Evolutionary conservation across 2,888 invertebrate genomes (phyloP).

Genomic region (Pristionchus entomophagus): DNA sequence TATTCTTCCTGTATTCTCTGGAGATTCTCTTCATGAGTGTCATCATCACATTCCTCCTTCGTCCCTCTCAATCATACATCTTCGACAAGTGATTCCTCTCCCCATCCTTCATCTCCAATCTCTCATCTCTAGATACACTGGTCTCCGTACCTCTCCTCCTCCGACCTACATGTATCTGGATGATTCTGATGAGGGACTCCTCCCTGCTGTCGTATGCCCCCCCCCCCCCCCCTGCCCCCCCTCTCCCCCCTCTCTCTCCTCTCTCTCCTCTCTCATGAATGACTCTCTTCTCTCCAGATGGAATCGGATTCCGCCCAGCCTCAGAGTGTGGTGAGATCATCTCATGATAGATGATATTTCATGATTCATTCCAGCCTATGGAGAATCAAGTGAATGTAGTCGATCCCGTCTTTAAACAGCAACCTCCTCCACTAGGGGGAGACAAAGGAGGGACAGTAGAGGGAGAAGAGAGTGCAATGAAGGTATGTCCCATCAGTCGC

Average conservation of each 20-base stretch:
- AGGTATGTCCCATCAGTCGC: neutral
- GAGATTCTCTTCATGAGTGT: conserved; percentile 23
- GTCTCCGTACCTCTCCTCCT: neutral
- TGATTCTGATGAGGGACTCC: conserved; percentile 20
- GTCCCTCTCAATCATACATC: neutral
- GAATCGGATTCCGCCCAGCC: conserved; percentile 13
- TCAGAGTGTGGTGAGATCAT: neutral
- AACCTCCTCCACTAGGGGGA: neutral
- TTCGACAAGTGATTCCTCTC: neutral
- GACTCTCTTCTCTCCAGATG: neutral
- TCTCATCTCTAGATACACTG: neutral
- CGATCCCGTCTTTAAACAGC: neutral
- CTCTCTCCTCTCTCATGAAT: neutral
- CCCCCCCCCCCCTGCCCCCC: too few species aligned
- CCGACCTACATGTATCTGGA: conserved; percentile 15
- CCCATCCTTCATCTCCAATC: too few species aligned
- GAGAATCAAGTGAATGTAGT: neutral
- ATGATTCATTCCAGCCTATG: neutral
- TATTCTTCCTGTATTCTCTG: conserved; percentile 12
- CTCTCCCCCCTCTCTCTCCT: too few species aligned
- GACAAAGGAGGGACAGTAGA: too few species aligned
- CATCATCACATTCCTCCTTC: conserved; percentile 7
- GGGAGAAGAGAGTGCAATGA: neutral
- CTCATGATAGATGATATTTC: neutral
- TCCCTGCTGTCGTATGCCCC: neutral